phyloP scores from a whole-genome alignment of 2,113 vertebrate species.

The Symphodus melops region DNA sequence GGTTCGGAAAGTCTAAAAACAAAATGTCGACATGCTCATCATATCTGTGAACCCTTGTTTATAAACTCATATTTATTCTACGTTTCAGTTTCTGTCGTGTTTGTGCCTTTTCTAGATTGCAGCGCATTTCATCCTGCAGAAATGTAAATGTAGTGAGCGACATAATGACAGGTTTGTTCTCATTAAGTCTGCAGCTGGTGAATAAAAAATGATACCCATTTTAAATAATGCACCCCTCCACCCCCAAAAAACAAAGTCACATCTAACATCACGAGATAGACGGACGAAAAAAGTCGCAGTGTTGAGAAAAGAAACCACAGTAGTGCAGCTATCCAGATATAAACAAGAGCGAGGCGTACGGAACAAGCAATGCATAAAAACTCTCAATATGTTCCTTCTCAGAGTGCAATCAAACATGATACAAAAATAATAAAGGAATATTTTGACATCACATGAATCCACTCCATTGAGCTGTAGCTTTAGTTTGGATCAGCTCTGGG shows the following conservation, averaged over 20 bases:
- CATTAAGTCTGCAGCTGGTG: constrained; percentile 20
- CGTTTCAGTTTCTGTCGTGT: background rate
- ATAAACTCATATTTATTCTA: background rate
- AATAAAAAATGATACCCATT: constrained; percentile 35
- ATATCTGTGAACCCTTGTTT: constrained; percentile 1
- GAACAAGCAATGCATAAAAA: constrained; percentile 52
- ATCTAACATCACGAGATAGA: constrained; percentile 13
- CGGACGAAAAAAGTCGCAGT: background rate
- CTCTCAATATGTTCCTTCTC: constrained; percentile 26
- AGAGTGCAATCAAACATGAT: constrained; percentile 34
- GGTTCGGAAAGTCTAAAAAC: constrained; percentile 4
- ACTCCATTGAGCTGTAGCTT: background rate
- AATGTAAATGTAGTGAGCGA: background rate
- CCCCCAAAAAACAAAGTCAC: constrained; percentile 13
- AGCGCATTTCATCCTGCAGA: background rate
- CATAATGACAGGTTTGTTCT: background rate
- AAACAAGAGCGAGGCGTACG: constrained; percentile 7
- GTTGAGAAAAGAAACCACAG: constrained; percentile 11
- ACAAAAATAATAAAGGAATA: constrained; percentile 17
- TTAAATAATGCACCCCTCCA: constrained; percentile 17
- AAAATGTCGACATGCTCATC: constrained; percentile 3
- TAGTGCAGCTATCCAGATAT: constrained; percentile 40
- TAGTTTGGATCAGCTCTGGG: constrained; percentile 21
- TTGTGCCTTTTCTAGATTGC: background rate
- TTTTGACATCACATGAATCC: constrained; percentile 15